Conservation (phyloP, 2,888 invertebrate species). For the Andrena hattorfiana region DNA sequence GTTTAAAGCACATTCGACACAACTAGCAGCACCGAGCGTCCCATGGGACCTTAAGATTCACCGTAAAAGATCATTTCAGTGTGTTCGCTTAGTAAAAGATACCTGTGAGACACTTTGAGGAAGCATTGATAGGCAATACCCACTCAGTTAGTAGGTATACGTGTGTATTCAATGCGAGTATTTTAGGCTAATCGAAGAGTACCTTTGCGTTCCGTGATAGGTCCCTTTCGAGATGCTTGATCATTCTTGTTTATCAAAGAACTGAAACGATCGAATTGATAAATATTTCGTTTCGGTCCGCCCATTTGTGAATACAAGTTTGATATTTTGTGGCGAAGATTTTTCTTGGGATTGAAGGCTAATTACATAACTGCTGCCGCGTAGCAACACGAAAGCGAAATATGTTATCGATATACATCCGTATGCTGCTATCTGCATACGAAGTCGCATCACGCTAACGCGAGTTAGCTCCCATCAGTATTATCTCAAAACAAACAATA, state of each 20-base stretch:
- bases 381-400: background rate
- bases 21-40: constrained; percentile 19
- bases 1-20: constrained; percentile 19
- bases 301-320: background rate
- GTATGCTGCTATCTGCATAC: constrained; percentile 10
- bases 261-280: too few relatives aligned
- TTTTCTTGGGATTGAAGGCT: too few relatives aligned
- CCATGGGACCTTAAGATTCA: background rate
- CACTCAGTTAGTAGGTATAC: constrained; percentile 31
- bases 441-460: constrained; percentile 11
- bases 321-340: background rate
- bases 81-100: constrained; percentile 49
- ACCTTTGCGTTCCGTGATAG: background rate
- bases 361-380: background rate
- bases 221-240: background rate
- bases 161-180: constrained; percentile 26
- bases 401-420: constrained; percentile 4
- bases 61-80: constrained; percentile 33
- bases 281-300: too few relatives aligned
- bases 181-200: background rate
- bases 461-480: constrained; percentile 23
- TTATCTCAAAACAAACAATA: constrained; percentile 28
- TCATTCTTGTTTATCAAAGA: background rate
- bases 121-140: constrained; percentile 10
- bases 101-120: background rate